Evolutionary conservation across 2,113 vertebrate species (phyloP), one percentile per base, ranked within the genome.

Genomic region (Balaenoptera acutorostrata): DNA sequence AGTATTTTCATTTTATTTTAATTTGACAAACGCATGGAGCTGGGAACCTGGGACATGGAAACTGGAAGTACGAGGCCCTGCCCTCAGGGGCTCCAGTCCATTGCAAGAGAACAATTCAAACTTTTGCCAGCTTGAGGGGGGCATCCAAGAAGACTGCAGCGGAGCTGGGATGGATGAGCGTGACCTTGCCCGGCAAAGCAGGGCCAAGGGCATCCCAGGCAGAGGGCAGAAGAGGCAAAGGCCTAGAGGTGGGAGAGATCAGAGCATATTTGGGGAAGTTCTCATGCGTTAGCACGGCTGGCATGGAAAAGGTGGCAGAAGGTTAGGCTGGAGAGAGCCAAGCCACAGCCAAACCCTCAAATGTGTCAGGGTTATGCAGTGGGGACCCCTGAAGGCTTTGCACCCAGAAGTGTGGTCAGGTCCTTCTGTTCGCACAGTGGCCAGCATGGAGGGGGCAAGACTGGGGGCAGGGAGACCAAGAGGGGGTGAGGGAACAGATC

Each of bases 21-120:
- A 66, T n/a, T 68, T 8, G 2, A 49, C 64, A 44, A 27, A 57
- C 1, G 7, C 21, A 0, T 0, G 6, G 49, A 9, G 3, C 81
- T 21, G 25, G 80, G 63, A 64, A 14, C 36, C 66, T 64, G 41
- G 68, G 66, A 21, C 33, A 1, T 0, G 3, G 39, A 64, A n/a
- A 14, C 29, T 21, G 23, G 23, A 39, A 74, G 23, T 36, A 8
- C 2, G 3, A 74, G 81, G 29, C 10, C 44, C 75, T 66, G 64
- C n/a, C 46, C 21, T 61, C n/a, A 13, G 10, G 81, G 52, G 61
- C n/a, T 75, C 33, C 5, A 39, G 5, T 57, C 74, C 55, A 13
- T 6, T 14, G 39, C 4, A 31, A 57, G 63, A 8, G 0, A n/a
- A 7, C 2, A 17, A 23, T 36, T 27, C 59, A 12, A 55, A 25